These are phyloP conservation scores for Heliocidaris erythrogramma DNA, from an alignment of 35 echinoderm and acorn worm species.

Conservation along the genomic window DNA sequence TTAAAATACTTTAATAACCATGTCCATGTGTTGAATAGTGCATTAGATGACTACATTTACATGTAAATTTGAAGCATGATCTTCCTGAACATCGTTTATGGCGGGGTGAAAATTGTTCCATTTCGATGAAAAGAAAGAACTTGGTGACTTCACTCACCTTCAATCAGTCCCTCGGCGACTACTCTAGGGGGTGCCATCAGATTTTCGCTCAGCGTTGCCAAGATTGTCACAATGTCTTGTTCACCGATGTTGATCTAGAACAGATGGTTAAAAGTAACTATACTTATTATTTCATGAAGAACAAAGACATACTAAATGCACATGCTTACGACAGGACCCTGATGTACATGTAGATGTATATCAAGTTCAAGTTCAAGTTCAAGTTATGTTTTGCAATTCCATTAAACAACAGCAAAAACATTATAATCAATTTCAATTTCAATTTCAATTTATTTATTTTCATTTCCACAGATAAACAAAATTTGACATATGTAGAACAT, in stretches of 20 bases:
- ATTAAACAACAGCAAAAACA: no score
- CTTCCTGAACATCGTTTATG: not conserved
- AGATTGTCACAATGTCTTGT: constrained; percentile 82
- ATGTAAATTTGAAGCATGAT: not conserved
- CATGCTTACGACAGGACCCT: no score
- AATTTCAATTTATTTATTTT: no score
- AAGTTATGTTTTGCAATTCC: no score
- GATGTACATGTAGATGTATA: no score
- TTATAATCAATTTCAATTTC: no score
- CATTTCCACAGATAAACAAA: no score
- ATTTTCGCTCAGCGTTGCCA: constrained; percentile 83
- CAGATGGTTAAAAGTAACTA: not conserved
- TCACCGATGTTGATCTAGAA: constrained; percentile 86
- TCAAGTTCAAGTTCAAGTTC: no score
- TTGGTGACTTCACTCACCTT: not conserved
- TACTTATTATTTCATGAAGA: not conserved
- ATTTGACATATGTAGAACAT: no score
- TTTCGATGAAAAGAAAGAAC: not conserved
- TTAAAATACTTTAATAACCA: no score
- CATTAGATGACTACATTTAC: no score
- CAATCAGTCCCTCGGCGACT: constrained; percentile 44
- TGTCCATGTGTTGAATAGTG: no score
- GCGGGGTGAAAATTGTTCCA: not conserved
- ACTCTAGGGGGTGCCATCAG: constrained; percentile 61
- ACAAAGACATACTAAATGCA: not conserved